phyloP scores from a whole-genome alignment of 92 coral and sea anemone genomes.

The Muricea muricata region DNA sequence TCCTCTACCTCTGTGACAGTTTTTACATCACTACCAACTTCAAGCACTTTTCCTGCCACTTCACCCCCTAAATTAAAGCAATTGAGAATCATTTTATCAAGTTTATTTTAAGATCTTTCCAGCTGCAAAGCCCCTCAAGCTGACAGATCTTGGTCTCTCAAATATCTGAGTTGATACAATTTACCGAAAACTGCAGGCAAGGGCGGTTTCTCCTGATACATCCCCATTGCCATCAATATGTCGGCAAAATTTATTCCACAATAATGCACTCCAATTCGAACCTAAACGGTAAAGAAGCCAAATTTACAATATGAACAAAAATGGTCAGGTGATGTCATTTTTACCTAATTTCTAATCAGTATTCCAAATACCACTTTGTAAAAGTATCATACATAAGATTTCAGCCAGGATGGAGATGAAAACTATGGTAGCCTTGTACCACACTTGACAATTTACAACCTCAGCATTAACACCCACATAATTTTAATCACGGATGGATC shows the following conservation, averaged over 20 bases:
- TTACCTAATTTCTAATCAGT: too few relatives aligned
- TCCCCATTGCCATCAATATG: constrained; percentile 86
- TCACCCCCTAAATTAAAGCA: constrained; percentile 68
- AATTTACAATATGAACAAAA: too few relatives aligned
- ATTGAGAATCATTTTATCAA: background rate
- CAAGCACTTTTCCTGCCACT: constrained; percentile 88
- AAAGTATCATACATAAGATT: too few relatives aligned
- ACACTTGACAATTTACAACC: too few relatives aligned
- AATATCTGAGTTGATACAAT: background rate
- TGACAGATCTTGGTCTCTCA: too few relatives aligned
- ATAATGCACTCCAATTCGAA: constrained; percentile 84
- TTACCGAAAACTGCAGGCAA: constrained; percentile 87
- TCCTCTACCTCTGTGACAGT: constrained; percentile 74
- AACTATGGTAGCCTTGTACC: too few relatives aligned
- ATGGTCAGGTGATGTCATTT: too few relatives aligned
- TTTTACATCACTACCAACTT: constrained; percentile 84
- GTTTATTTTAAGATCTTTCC: background rate
- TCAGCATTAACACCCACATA: too few relatives aligned
- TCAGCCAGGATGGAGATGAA: too few relatives aligned
- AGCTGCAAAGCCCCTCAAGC: too few relatives aligned
- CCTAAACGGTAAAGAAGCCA: constrained; percentile 55
- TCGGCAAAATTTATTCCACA: constrained; percentile 96
- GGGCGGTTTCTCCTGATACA: constrained; percentile 89
- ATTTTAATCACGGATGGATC: too few relatives aligned
- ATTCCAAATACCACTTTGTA: too few relatives aligned